phyloP scores from a whole-genome alignment of 2,113 vertebrate species.

The Alexandromys fortis region DNA sequence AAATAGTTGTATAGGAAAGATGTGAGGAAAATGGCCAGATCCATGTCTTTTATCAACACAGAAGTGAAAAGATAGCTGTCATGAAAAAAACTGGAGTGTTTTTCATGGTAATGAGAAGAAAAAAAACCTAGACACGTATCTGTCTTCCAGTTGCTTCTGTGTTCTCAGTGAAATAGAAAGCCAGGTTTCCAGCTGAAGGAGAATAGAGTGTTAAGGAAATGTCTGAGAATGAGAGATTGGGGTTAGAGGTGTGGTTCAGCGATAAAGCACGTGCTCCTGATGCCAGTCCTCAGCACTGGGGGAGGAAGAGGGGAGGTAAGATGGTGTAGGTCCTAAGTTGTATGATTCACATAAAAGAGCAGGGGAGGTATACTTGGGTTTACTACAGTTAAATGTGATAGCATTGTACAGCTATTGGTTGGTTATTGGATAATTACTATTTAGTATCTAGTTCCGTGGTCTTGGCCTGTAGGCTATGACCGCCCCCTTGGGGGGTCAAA shows the following conservation, averaged over 20 bases:
- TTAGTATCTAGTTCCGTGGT: neutral
- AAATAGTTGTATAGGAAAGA: conserved; percentile 11
- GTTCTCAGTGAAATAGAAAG: conserved; percentile 30
- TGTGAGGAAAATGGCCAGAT: neutral
- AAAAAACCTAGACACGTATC: neutral
- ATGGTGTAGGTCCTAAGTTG: neutral
- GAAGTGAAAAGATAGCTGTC: neutral
- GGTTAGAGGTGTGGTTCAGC: neutral
- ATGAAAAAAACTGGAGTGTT: conserved; percentile 27
- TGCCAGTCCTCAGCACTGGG: neutral
- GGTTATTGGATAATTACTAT: neutral
- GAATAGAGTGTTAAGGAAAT: conserved; percentile 24
- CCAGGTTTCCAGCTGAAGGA: conserved; percentile 23
- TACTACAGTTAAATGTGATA: neutral
- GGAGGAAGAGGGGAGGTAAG: neutral
- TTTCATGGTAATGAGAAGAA: neutral
- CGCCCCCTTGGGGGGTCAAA: neutral
- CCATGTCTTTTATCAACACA: conserved; percentile 26
- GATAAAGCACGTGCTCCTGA: neutral
- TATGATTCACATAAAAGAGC: neutral
- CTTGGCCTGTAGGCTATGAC: neutral
- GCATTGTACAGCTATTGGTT: conserved; percentile 43
- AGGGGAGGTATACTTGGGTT: neutral
- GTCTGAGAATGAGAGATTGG: neutral
- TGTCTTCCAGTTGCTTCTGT: neutral